Conservation (phyloP, 2,888 invertebrate species). For the Scrobipalpa atriplicella region DNA sequence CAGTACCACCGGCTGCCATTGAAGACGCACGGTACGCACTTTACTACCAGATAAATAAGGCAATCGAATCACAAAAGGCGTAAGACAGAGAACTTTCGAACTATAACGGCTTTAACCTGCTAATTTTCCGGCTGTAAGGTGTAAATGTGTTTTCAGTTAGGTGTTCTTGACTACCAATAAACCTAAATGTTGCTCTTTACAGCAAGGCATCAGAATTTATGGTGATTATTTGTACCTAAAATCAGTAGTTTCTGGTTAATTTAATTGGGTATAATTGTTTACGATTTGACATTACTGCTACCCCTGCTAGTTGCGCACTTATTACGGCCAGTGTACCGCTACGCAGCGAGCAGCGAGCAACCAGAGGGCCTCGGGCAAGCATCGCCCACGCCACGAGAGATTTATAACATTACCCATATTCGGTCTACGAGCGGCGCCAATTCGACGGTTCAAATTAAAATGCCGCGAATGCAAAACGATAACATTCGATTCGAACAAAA, state of each 20-base stretch:
- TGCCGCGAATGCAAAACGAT: constrained; percentile 73
- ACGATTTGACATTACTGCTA: constrained; percentile 9
- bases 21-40: constrained; percentile 4
- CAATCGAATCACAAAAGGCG: background rate
- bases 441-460: constrained; percentile 80
- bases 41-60: constrained; percentile 16
- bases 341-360: constrained; percentile 26
- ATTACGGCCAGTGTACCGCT: constrained; percentile 27
- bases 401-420: constrained; percentile 82
- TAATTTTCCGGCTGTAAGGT: background rate
- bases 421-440: constrained; percentile 79
- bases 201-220: background rate
- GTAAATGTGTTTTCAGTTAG: background rate
- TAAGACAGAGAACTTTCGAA: background rate
- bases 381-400: constrained; percentile 65
- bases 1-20: constrained; percentile 57
- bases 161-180: constrained; percentile 1
- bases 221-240: background rate
- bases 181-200: constrained; percentile 1
- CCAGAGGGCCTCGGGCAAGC: constrained; percentile 55
- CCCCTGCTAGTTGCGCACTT: constrained; percentile 24
- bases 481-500: constrained; percentile 41
- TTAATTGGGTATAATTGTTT: background rate
- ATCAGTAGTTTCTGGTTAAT: background rate
- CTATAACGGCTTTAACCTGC: constrained; percentile 9